These are phyloP conservation scores for Nephila pilipes DNA, from an alignment of 1,140 invertebrate genomes.

Conservation along the genomic window DNA sequence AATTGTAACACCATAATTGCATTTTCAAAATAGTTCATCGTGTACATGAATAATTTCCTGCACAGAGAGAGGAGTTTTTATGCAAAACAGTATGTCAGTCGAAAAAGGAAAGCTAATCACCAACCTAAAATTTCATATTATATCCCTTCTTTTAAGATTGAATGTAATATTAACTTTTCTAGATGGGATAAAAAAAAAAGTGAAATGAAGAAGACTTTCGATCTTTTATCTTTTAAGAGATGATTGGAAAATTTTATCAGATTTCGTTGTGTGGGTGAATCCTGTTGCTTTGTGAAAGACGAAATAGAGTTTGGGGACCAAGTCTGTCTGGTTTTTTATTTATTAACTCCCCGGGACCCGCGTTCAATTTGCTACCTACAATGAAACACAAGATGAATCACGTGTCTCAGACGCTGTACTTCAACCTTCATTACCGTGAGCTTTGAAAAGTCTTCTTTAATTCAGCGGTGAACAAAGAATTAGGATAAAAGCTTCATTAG, in stretches of 20 bases:
- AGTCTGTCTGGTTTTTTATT: neutral
- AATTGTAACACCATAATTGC: too few relatives aligned
- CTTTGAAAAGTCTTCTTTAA: conserved; percentile 63
- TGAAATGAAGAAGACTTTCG: too few relatives aligned
- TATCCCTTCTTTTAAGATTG: too few relatives aligned
- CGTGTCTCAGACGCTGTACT: neutral
- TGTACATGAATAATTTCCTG: too few relatives aligned
- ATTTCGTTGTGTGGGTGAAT: too few relatives aligned
- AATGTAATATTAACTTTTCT: neutral
- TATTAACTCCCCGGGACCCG: neutral
- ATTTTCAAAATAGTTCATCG: too few relatives aligned
- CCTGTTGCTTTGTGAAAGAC: neutral
- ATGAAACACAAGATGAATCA: conserved; percentile 28
- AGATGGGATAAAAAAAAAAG: neutral
- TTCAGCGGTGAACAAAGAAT: conserved; percentile 58
- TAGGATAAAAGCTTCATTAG: conserved; percentile 66
- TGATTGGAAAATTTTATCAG: too few relatives aligned
- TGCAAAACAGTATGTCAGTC: too few relatives aligned
- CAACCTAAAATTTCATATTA: too few relatives aligned
- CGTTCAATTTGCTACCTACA: neutral
- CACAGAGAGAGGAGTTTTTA: too few relatives aligned
- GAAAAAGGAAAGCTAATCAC: too few relatives aligned
- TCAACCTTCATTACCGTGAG: conserved; percentile 13
- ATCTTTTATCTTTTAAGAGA: neutral
- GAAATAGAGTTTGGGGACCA: neutral